phyloP scores from a whole-genome alignment of 2,113 vertebrate genomes.

The Spermophilus dauricus region DNA sequence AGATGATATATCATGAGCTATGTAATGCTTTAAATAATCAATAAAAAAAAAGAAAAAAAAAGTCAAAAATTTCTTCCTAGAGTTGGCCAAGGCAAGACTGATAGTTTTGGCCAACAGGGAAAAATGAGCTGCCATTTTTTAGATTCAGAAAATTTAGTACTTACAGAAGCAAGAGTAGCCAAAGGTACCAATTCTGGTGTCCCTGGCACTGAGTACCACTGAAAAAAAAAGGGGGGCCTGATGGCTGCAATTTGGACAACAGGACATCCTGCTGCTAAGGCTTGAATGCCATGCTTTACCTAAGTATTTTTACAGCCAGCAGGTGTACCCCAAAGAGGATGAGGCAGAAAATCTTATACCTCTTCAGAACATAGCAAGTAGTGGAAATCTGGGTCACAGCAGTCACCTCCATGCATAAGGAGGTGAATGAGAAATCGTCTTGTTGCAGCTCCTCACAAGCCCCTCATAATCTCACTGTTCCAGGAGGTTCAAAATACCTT shows the following conservation, averaged over 20 bases:
- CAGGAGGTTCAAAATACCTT: neutral
- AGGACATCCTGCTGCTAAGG: neutral
- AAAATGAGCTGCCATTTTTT: neutral
- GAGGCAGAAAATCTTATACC: neutral
- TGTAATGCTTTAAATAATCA: too few relatives aligned
- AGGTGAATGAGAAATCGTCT: neutral
- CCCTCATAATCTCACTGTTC: neutral
- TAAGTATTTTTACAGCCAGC: neutral
- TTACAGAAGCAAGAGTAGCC: neutral
- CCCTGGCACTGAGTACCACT: neutral
- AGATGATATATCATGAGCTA: too few relatives aligned
- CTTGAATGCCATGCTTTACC: neutral
- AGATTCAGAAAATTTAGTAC: neutral
- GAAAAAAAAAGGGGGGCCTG: neutral
- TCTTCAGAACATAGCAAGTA: neutral
- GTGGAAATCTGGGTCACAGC: neutral
- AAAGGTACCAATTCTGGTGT: neutral
- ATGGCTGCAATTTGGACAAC: neutral
- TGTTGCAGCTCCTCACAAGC: neutral
- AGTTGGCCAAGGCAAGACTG: neutral
- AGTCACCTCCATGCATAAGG: neutral
- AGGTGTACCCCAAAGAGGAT: neutral
- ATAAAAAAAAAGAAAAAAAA: neutral
- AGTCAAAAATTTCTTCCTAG: neutral
- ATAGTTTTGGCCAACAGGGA: neutral